phyloP scores from a whole-genome alignment of 1,140 invertebrate genomes.

The Drosophila quadrilineata region DNA sequence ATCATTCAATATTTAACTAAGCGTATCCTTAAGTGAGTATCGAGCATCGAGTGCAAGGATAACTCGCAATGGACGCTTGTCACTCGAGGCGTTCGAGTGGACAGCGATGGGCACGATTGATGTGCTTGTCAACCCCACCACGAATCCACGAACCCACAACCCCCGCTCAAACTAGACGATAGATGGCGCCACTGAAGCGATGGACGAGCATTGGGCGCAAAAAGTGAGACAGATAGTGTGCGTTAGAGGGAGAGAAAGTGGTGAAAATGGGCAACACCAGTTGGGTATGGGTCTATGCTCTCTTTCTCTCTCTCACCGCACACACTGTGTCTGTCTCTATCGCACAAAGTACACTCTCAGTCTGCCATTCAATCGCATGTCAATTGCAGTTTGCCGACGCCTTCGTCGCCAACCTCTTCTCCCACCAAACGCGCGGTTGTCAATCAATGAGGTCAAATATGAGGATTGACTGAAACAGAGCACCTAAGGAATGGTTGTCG shows the following conservation, averaged over 20 bases:
- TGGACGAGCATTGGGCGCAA: not conserved
- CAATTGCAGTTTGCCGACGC: slow-evolving; percentile 11
- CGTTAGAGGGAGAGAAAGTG: not conserved
- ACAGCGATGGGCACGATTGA: not conserved
- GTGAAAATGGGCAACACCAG: not conserved
- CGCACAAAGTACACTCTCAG: slow-evolving; percentile 23
- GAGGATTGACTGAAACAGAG: not conserved
- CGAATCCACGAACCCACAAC: not conserved
- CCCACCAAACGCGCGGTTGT: not conserved
- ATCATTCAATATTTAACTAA: too few relatives aligned
- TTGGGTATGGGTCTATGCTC: too few relatives aligned
- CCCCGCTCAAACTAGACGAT: not conserved
- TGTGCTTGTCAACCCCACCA: not conserved
- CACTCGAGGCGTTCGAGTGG: slow-evolving; percentile 10
- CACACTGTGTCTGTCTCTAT: too few relatives aligned
- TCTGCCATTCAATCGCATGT: slow-evolving; percentile 30
- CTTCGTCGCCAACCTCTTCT: not conserved
- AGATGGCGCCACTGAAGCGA: not conserved
- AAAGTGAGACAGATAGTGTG: too few relatives aligned
- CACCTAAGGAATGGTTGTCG: not conserved
- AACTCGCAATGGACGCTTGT: not conserved
- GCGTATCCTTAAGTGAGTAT: not conserved
- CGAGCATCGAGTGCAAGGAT: too few relatives aligned
- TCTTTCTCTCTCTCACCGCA: too few relatives aligned
- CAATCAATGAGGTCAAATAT: slow-evolving; percentile 6